Evolutionary conservation across 2,888 invertebrate species (phyloP).

Genomic region (Serripes groenlandicus): DNA sequence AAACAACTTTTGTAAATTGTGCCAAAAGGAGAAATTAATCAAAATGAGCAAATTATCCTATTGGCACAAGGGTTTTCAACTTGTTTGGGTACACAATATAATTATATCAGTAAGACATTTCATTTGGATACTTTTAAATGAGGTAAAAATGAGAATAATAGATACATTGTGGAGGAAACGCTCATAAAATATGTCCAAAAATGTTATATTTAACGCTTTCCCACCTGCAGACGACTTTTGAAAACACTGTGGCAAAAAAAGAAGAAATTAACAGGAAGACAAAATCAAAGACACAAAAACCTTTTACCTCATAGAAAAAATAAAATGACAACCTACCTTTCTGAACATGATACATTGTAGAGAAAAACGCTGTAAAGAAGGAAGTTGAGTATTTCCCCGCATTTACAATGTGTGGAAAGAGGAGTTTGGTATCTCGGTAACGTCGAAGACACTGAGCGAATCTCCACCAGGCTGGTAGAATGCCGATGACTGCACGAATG

Average conservation of each 20-base stretch:
- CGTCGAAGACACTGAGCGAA: slow-evolving; percentile 98
- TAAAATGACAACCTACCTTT: slow-evolving; percentile 87
- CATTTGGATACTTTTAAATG: too few species aligned
- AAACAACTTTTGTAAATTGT: not conserved
- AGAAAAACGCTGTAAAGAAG: slow-evolving; percentile 96
- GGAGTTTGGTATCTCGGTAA: slow-evolving; percentile 94
- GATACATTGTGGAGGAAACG: too few species aligned
- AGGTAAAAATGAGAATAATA: too few species aligned
- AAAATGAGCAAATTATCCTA: not conserved
- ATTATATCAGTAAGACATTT: too few species aligned
- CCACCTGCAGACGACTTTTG: not conserved
- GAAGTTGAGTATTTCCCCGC: slow-evolving; percentile 99
- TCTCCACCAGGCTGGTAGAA: slow-evolving; percentile 98
- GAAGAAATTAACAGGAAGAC: not conserved
- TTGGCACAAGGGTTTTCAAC: not conserved
- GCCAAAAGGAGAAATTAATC: not conserved
- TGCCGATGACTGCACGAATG: slow-evolving; percentile 94
- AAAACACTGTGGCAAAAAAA: not conserved
- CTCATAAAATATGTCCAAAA: too few species aligned
- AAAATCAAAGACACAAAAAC: not conserved
- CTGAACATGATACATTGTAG: slow-evolving; percentile 88
- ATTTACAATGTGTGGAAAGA: slow-evolving; percentile 96
- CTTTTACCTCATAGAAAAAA: slow-evolving; percentile 59
- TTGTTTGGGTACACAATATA: too few species aligned
- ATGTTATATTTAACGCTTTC: too few species aligned